phyloP scores from a whole-genome alignment of 2,888 invertebrate species.

The Dastarcus helophoroides region DNA sequence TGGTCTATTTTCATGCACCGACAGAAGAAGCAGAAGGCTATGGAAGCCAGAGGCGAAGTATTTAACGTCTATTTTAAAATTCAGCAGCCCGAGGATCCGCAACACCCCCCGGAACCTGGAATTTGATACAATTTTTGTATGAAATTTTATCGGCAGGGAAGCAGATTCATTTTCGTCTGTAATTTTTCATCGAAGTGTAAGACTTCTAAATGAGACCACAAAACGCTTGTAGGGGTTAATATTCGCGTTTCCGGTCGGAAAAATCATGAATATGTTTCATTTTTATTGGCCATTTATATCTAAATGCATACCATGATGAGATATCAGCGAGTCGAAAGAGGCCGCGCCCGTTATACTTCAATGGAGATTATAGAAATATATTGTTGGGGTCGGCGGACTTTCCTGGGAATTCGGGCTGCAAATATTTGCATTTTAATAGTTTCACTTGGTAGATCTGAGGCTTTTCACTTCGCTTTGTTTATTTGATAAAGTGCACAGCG shows the following conservation, averaged over 20 bases:
- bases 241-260: conserved; percentile 34
- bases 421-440: conserved; percentile 41
- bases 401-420: conserved; percentile 25
- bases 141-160: too few species aligned
- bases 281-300: conserved; percentile 40
- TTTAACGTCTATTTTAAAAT: too few species aligned
- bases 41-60: too few species aligned
- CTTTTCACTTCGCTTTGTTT: conserved; percentile 31
- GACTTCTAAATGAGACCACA: conserved; percentile 24
- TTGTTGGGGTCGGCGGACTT: conserved; percentile 23
- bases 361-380: conserved; percentile 24
- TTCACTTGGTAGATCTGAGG: conserved; percentile 29
- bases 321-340: conserved; percentile 21
- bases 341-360: conserved; percentile 18
- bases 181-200: conserved; percentile 26
- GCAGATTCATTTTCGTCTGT: too few species aligned
- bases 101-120: too few species aligned
- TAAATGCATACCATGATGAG: conserved; percentile 32
- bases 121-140: too few species aligned
- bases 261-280: conserved; percentile 41
- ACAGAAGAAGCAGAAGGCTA: too few species aligned
- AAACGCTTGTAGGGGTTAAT: conserved; percentile 29
- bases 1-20: too few species aligned
- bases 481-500: conserved; percentile 20
- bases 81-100: too few species aligned